Conservation (phyloP, 2,113 vertebrate genomes). For the Poicephalus gulielmi region DNA sequence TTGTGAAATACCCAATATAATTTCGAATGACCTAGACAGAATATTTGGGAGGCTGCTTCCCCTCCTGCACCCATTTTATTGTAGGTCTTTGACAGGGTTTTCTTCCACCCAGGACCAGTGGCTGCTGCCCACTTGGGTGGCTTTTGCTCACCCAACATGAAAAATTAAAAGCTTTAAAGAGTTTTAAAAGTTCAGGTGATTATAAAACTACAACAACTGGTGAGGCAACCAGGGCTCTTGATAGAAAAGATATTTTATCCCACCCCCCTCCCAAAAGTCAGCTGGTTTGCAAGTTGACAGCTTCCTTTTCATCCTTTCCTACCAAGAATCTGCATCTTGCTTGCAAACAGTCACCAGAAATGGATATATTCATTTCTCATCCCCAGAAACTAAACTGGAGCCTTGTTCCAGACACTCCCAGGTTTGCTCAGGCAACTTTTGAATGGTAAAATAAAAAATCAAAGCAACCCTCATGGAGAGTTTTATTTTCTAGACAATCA, state of each 20-base stretch:
- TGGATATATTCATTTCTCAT: background rate
- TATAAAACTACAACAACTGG: background rate
- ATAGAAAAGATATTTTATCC: background rate
- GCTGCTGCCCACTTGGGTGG: background rate
- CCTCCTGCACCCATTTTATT: background rate
- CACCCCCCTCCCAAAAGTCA: background rate
- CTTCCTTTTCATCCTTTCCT: background rate
- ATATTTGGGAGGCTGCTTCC: background rate
- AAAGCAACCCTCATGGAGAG: conserved; percentile 40
- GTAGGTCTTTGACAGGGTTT: background rate
- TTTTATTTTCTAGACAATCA: conserved; percentile 59
- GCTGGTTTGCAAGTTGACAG: background rate
- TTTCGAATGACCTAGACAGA: background rate
- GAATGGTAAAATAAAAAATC: background rate
- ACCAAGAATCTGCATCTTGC: background rate
- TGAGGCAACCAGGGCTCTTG: background rate
- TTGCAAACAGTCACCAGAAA: background rate
- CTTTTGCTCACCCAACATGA: background rate
- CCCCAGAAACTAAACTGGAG: background rate
- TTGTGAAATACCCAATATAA: background rate
- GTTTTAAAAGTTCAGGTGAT: background rate
- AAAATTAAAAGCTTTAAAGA: background rate
- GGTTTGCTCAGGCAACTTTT: background rate
- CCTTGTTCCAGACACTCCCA: background rate
- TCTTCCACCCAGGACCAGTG: background rate